phyloP scores from a whole-genome alignment of 2,888 invertebrate species.

The Charanyca ferruginea region DNA sequence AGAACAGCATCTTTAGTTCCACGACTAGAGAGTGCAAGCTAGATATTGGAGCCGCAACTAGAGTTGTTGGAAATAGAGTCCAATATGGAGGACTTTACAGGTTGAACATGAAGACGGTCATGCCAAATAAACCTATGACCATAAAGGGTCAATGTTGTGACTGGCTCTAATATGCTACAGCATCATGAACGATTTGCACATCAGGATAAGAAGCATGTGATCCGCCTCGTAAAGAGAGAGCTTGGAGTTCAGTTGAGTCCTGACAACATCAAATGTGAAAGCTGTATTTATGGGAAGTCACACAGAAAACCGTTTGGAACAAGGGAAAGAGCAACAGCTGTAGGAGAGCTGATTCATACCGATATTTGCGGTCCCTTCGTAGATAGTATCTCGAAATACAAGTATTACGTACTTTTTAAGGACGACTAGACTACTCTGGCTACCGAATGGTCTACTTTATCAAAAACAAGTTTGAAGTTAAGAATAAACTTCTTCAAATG shows the following conservation, averaged over 20 bases:
- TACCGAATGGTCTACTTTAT: slow-evolving; percentile 1
- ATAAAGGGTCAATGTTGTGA: neutral
- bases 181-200: neutral
- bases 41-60: no score
- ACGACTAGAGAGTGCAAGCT: no score
- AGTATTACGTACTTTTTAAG: neutral
- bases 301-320: neutral
- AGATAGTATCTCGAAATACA: neutral
- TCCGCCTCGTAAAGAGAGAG: neutral
- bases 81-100: neutral
- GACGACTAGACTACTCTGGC: neutral
- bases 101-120: neutral
- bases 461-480: neutral
- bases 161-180: neutral
- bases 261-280: neutral
- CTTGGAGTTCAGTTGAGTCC: neutral
- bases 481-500: neutral
- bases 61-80: no score
- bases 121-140: neutral
- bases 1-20: no score
- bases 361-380: slow-evolving; percentile 1
- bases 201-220: slow-evolving; percentile 5
- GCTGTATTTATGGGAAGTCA: neutral
- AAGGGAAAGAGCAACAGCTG: neutral
- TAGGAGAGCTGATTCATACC: slow-evolving; percentile 1